Evolutionary conservation across 2,888 invertebrate species (phyloP).

Genomic region (Stenurella melanura): DNA sequence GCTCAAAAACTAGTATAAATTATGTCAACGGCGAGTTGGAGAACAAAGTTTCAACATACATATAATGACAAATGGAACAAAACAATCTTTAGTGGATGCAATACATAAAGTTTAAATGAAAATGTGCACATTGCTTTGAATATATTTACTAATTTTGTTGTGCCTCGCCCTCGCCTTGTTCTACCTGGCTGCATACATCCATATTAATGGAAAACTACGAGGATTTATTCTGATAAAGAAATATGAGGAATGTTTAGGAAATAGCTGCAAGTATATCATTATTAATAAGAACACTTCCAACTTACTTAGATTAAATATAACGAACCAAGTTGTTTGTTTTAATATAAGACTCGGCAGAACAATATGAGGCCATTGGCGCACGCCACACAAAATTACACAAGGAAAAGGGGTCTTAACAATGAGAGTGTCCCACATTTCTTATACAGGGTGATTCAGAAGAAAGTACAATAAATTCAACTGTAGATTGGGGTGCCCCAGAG

Average conservation of each 20-base stretch:
- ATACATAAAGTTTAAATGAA: conserved; percentile 31
- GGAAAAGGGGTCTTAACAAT: too few species aligned
- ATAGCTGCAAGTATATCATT: conserved; percentile 2
- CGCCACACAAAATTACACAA: not conserved
- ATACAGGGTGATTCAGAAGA: too few species aligned
- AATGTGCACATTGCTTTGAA: conserved; percentile 21
- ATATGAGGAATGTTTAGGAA: conserved; percentile 6
- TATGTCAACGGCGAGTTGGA: conserved; percentile 22
- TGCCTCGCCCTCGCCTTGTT: conserved; percentile 1
- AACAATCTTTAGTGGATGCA: conserved; percentile 19
- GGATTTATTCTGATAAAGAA: conserved; percentile 9
- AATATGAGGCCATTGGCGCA: not conserved
- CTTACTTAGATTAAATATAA: not conserved
- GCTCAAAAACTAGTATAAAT: conserved; percentile 17
- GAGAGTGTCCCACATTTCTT: too few species aligned
- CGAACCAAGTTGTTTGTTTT: not conserved
- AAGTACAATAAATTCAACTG: too few species aligned
- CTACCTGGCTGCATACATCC: conserved; percentile 10
- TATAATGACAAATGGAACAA: conserved; percentile 26
- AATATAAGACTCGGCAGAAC: not conserved
- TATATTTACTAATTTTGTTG: conserved; percentile 9
- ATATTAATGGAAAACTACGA: not conserved
- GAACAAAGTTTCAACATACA: conserved; percentile 21
- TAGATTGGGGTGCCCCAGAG: too few species aligned
- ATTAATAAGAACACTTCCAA: not conserved